Percentiles rank a stretch among this genome's conserved stretches.
These are phyloP conservation scores for Sarcophilus harrisii DNA, from an alignment of 2,797 vertebrate species.

Conservation along the genomic window DNA sequence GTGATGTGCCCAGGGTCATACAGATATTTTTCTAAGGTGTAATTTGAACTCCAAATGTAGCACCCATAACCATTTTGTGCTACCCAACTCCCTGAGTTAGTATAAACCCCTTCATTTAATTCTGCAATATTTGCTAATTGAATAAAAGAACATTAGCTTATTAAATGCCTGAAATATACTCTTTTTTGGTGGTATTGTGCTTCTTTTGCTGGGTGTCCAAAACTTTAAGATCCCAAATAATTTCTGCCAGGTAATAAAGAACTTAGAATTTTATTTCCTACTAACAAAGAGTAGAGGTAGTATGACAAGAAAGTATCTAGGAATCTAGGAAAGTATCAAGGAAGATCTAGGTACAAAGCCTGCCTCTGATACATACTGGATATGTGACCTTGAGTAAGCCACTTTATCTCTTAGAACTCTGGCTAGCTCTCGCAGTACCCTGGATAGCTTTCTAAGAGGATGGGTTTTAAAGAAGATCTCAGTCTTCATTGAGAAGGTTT, in stretches of 20 bases:
- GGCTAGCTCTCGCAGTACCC: neutral
- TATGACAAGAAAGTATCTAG: neutral
- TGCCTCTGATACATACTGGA: neutral
- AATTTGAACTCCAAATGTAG: neutral
- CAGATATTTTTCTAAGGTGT: neutral
- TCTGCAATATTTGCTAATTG: neutral
- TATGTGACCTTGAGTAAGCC: neutral
- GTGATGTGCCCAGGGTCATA: slow-evolving; percentile 18
- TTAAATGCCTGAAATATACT: neutral
- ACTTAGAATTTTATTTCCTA: neutral
- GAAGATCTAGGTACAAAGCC: neutral
- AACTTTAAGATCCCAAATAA: neutral
- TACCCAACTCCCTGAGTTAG: neutral
- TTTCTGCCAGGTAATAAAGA: neutral
- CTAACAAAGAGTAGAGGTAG: neutral
- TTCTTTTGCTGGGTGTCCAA: neutral
- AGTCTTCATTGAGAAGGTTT: neutral
- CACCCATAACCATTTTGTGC: neutral
- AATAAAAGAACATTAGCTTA: neutral
- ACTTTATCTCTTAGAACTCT: neutral
- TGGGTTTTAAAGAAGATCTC: neutral
- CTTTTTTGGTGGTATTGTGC: neutral
- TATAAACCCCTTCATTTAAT: neutral
- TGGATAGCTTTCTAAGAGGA: neutral
- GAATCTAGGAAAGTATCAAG: too few relatives aligned